A percentile compares a stretch with the other conserved stretches of the same genome.
Conservation (phyloP, 2,888 invertebrate species). For the Plebejus melissa region DNA sequence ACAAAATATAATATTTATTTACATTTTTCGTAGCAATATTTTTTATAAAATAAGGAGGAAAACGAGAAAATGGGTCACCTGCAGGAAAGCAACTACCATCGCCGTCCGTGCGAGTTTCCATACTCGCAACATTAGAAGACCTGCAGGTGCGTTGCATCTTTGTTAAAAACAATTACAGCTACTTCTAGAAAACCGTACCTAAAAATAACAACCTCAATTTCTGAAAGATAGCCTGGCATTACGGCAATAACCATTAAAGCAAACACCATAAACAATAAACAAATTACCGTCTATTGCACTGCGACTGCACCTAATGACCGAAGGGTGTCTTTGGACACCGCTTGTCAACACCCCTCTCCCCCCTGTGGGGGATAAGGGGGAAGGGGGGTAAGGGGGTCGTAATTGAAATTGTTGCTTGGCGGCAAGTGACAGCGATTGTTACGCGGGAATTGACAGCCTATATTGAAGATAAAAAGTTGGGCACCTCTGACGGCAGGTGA, state of each 20-base stretch:
- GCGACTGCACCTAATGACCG: conserved; percentile 44
- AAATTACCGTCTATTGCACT: conserved; percentile 42
- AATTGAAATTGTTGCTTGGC: conserved; percentile 14
- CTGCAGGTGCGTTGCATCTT: too few species aligned
- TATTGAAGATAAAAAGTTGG: conserved; percentile 6
- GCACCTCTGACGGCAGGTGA: neutral
- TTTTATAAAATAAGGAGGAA: too few species aligned
- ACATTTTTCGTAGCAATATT: too few species aligned
- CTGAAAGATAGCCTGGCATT: neutral
- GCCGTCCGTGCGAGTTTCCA: too few species aligned
- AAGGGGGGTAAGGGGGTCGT: neutral
- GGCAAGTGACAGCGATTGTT: conserved; percentile 23
- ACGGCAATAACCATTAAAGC: conserved; percentile 34
- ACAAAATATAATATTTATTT: too few species aligned
- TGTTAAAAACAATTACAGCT: too few species aligned
- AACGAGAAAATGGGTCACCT: too few species aligned
- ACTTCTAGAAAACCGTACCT: too few species aligned
- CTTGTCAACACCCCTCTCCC: conserved; percentile 32
- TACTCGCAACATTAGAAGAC: too few species aligned
- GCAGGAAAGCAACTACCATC: too few species aligned
- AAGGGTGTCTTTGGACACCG: conserved; percentile 37
- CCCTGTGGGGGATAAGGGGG: neutral
- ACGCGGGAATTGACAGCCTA: conserved; percentile 10
- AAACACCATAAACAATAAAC: conserved; percentile 53
- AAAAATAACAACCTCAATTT: neutral